Conservation (phyloP, 2,888 invertebrate genomes). For the Caenorhabditis angaria region DNA sequence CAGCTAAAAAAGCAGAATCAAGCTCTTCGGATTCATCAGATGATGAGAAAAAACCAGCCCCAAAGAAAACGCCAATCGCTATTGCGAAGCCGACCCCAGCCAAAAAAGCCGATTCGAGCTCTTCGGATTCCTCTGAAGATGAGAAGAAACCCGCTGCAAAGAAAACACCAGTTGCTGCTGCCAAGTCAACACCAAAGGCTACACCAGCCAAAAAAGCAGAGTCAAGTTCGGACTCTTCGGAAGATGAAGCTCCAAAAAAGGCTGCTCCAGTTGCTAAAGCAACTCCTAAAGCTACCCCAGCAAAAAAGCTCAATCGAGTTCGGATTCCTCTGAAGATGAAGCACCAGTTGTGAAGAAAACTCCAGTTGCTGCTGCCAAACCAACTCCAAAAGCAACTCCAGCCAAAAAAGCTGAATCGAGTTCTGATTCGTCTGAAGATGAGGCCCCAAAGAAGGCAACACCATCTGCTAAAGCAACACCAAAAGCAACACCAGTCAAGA, state of each 20-base stretch:
- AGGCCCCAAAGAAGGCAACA: slow-evolving; percentile 28
- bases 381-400: slow-evolving; percentile 12
- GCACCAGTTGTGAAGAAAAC: slow-evolving; percentile 27
- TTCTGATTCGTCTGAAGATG: slow-evolving; percentile 43
- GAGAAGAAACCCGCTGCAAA: slow-evolving; percentile 44
- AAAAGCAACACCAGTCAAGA: slow-evolving; percentile 27
- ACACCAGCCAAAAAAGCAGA: slow-evolving; percentile 24
- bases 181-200: slow-evolving; percentile 16
- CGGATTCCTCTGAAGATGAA: slow-evolving; percentile 20
- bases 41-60: slow-evolving; percentile 37
- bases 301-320: slow-evolving; percentile 1
- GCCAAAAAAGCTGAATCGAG: slow-evolving; percentile 41
- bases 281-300: slow-evolving; percentile 18
- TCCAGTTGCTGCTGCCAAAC: slow-evolving; percentile 10
- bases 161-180: slow-evolving; percentile 10
- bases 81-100: slow-evolving; percentile 10
- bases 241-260: slow-evolving; percentile 26
- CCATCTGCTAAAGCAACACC: slow-evolving; percentile 12
- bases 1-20: slow-evolving; percentile 39
- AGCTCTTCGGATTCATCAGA: slow-evolving; percentile 41
- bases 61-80: slow-evolving; percentile 17
- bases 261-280: slow-evolving; percentile 22
- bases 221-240: slow-evolving; percentile 27
- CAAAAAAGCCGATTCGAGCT: neutral
- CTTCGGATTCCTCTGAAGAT: slow-evolving; percentile 1